Evolutionary conservation across 1,140 invertebrate species (phyloP), one percentile per base, ranked within the genome.

Genomic region (Drosophila varians): DNA sequence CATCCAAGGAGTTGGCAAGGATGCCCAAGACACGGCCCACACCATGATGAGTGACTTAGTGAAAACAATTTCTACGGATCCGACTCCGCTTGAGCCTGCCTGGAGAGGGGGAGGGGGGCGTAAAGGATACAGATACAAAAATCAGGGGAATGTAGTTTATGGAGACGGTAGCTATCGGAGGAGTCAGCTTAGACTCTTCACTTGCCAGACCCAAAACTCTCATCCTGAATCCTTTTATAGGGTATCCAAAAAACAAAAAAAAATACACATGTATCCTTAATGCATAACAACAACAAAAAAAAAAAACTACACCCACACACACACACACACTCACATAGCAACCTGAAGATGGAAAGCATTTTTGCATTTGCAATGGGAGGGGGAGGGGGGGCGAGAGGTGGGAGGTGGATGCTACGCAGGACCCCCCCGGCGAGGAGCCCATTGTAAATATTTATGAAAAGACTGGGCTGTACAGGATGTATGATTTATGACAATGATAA

Each of bases 401-500:
- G n/a, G n/a, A n/a, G n/a, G n/a, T n/a, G n/a, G n/a, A n/a, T n/a
- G n/a, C n/a, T n/a, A 31, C 28, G 9, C 28, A 31, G 28, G 28
- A 21, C 21, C 18, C 8, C 3, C 28, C 26, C 48, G 58, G 57
- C n/a, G 9, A 11, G 28, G 11, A 68, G 74, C 70, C 74, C 73
- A 64, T 86, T 86, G 79, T 86, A 86, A 83, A 83, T 83, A 83
- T 83, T 83, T 86, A 83, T 83, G 80, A 73, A 79, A 72, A 84
- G 80, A 86, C 84, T 87, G 72, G 80, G 79, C 84, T 87, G 72
- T 74, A 46, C 25, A 69, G 65, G 48, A 65, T 74, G 61, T 87
- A 80, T 84, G 80, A 84, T 84, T 84, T 84, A 84, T 84, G 80
- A 87, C 82, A 80, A 70, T 80, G 77, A 84, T 84, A 84, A 84